Conservation (phyloP, 2,888 invertebrate genomes). For the Prosapia bicincta region DNA sequence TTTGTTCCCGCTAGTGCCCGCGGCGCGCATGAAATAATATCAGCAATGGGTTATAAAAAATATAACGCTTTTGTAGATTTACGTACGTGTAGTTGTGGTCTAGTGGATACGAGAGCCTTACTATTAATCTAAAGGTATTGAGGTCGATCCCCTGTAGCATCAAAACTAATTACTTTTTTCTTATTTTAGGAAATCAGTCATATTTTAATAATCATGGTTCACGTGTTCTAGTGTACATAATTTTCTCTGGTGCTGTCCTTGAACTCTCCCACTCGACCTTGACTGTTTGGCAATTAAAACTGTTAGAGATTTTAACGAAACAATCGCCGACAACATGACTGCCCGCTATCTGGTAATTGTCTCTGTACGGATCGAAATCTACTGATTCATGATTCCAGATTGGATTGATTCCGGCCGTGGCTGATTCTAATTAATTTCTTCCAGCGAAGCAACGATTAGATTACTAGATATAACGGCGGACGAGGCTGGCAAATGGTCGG, state of each 20-base stretch:
- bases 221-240: too few relatives aligned
- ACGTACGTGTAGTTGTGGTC: too few relatives aligned
- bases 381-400: background rate
- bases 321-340: background rate
- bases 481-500: background rate
- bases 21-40: too few relatives aligned
- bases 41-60: too few relatives aligned
- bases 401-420: background rate
- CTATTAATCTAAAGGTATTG: too few relatives aligned
- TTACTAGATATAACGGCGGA: background rate
- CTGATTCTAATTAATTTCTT: background rate
- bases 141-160: too few relatives aligned
- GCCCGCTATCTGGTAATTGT: background rate
- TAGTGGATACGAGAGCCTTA: too few relatives aligned
- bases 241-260: background rate
- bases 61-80: too few relatives aligned
- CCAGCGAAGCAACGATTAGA: background rate
- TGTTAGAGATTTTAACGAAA: background rate
- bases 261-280: background rate
- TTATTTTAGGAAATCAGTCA: too few relatives aligned
- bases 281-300: background rate
- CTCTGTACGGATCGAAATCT: background rate
- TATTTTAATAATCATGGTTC: too few relatives aligned
- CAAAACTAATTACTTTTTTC: too few relatives aligned
- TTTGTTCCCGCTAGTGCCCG: too few relatives aligned